Evolutionary conservation across 2,888 invertebrate species (phyloP).

Genomic region (Drosophila subquinaria): DNA sequence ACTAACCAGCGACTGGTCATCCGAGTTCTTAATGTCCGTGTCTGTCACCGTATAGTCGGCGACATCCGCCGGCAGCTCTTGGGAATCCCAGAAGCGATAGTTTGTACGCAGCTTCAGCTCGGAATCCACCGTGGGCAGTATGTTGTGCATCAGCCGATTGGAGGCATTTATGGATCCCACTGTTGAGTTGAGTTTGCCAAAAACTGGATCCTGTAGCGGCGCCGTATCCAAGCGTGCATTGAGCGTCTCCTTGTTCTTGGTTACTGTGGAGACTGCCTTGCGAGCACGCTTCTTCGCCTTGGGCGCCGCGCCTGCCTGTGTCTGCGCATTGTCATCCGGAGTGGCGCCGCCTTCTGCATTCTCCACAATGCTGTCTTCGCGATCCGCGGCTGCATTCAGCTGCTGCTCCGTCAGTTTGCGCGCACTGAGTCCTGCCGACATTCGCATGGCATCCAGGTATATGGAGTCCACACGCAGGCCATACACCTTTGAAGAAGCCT

Average conservation of each 20-base stretch:
- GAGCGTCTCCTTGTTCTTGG: constrained; percentile 84
- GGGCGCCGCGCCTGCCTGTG: constrained; percentile 42
- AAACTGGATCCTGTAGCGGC: constrained; percentile 87
- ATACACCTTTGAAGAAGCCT: constrained; percentile 95
- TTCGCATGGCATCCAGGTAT: constrained; percentile 92
- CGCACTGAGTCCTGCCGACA: constrained; percentile 88
- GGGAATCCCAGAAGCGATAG: constrained; percentile 80
- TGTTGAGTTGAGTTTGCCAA: constrained; percentile 88
- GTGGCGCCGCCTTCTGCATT: constrained; percentile 59
- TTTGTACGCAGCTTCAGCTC: constrained; percentile 82
- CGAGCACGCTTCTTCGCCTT: constrained; percentile 79
- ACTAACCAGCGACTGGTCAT: constrained; percentile 43
- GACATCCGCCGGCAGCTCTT: constrained; percentile 38
- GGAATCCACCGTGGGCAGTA: constrained; percentile 86
- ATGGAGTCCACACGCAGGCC: constrained; percentile 94
- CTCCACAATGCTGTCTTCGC: constrained; percentile 55
- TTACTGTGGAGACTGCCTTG: constrained; percentile 82
- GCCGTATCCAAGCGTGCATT: constrained; percentile 85
- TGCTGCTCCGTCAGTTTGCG: constrained; percentile 77
- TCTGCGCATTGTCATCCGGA: constrained; percentile 46
- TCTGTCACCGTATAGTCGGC: constrained; percentile 67
- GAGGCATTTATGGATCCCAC: constrained; percentile 88
- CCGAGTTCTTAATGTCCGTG: constrained; percentile 9
- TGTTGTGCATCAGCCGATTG: constrained; percentile 88
- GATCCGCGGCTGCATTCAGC: constrained; percentile 64